These are phyloP conservation scores for Branchipolynoe longqiensis DNA, from an alignment of 2,888 invertebrate genomes.

Conservation along the genomic window DNA sequence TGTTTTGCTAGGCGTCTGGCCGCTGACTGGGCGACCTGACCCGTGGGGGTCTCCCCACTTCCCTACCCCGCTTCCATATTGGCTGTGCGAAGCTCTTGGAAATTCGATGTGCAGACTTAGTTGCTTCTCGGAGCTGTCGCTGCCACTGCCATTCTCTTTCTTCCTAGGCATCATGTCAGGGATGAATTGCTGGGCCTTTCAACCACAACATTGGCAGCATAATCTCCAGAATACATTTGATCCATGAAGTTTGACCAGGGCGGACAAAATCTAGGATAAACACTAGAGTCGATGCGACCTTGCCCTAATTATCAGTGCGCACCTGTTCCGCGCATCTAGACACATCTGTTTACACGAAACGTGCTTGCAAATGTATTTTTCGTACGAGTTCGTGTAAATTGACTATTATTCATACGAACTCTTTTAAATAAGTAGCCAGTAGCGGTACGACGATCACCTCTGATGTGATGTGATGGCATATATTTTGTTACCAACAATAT, in stretches of 20 bases:
- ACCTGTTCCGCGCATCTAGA: slow-evolving; percentile 48
- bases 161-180: slow-evolving; percentile 62
- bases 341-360: no score
- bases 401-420: no score
- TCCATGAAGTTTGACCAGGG: slow-evolving; percentile 13
- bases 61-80: slow-evolving; percentile 57
- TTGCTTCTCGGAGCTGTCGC: slow-evolving; percentile 62
- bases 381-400: background rate
- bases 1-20: slow-evolving; percentile 33
- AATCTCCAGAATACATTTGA: background rate
- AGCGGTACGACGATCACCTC: background rate
- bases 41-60: slow-evolving; percentile 2
- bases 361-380: no score
- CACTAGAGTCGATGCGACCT: slow-evolving; percentile 40
- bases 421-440: no score
- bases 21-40: background rate
- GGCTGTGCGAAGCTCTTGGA: slow-evolving; percentile 7
- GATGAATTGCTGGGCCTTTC: background rate
- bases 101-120: slow-evolving; percentile 1
- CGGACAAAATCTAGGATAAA: slow-evolving; percentile 15
- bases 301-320: slow-evolving; percentile 56
- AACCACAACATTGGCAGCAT: background rate
- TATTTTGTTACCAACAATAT: no score
- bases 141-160: slow-evolving; percentile 61
- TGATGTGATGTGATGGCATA: background rate